A percentile compares a stretch with the other conserved stretches of the same genome.
Evolutionary conservation across 2,888 invertebrate species (phyloP).

Genomic region (Ichneumon xanthorius): DNA sequence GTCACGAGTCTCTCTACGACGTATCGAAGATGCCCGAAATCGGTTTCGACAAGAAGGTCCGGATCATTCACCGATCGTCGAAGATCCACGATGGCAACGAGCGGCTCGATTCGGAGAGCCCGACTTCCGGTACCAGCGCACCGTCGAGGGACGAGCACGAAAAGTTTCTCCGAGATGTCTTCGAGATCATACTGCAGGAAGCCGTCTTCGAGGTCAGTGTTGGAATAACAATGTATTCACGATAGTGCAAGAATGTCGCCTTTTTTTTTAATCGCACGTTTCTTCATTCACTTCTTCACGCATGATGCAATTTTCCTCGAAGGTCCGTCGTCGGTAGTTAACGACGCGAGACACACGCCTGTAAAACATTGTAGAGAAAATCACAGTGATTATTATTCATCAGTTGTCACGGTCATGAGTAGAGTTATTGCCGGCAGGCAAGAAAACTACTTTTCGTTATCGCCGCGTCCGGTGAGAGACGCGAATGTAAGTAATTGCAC

Average conservation of each 20-base stretch:
- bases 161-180: constrained; percentile 89
- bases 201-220: constrained; percentile 89
- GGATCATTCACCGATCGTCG: constrained; percentile 15
- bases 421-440: constrained; percentile 20
- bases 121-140: constrained; percentile 84
- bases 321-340: background rate
- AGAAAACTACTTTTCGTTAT: constrained; percentile 1
- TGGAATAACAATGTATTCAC: background rate
- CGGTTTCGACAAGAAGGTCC: constrained; percentile 27
- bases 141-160: constrained; percentile 89
- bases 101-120: background rate
- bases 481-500: constrained; percentile 12
- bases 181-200: constrained; percentile 90
- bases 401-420: background rate
- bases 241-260: background rate
- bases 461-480: background rate
- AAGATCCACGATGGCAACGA: constrained; percentile 21
- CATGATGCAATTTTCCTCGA: background rate
- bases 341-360: background rate
- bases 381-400: constrained; percentile 7
- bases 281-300: background rate
- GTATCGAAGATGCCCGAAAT: constrained; percentile 25
- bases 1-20: constrained; percentile 39
- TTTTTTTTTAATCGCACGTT: background rate
- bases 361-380: background rate